Conservation (phyloP, 2,888 invertebrate genomes). For the Drosophila picticornis region DNA sequence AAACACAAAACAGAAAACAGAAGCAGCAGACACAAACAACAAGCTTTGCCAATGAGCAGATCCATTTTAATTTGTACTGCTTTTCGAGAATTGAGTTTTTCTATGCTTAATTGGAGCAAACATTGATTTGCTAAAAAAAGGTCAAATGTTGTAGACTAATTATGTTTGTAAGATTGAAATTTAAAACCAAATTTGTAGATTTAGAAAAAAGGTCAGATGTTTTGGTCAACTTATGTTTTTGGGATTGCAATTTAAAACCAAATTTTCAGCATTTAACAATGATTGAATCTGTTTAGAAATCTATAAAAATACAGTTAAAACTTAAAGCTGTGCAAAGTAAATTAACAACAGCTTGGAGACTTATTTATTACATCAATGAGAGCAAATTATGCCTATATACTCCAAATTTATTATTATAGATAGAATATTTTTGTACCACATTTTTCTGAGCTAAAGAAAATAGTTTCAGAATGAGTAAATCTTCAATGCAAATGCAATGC, state of each 20-base stretch:
- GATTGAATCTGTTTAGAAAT: neutral
- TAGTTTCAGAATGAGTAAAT: too few species aligned
- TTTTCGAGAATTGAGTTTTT: slow-evolving; percentile 11
- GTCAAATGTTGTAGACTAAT: slow-evolving; percentile 17
- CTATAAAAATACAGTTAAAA: neutral
- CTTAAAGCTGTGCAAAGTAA: neutral
- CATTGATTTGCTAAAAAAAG: slow-evolving; percentile 26
- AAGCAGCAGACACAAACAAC: neutral
- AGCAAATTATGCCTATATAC: too few species aligned
- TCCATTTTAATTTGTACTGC: slow-evolving; percentile 31
- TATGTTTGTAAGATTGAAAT: slow-evolving; percentile 1
- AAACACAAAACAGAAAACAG: neutral
- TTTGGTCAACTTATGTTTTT: slow-evolving; percentile 5
- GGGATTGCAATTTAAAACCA: neutral
- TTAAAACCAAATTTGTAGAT: neutral
- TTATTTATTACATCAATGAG: neutral
- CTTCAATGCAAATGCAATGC: too few species aligned
- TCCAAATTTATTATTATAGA: neutral
- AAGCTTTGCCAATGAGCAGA: slow-evolving; percentile 4
- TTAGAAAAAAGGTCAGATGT: slow-evolving; percentile 19
- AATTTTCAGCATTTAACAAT: neutral
- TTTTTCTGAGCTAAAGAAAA: neutral
- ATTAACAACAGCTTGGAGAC: accelerated
- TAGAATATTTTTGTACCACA: neutral
- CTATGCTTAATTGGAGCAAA: slow-evolving; percentile 20